These are phyloP conservation scores for human (Homo sapiens) DNA, from an alignment of 2,113 vertebrate genomes.

Conservation along the genomic window GRCh38 chr5:8554001-8554500, in stretches of 20 bases:
- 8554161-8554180: not conserved
- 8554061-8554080: not conserved
- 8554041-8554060: not conserved
- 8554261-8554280: not conserved
- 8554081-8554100: not conserved
- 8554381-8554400: not conserved
- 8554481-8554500: not conserved
- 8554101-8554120: not conserved
- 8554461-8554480: not conserved
- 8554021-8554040: not conserved
- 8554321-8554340: not conserved
- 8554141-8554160: not conserved
- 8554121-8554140: not conserved
- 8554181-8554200: not conserved
- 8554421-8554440: not conserved
- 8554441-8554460: not conserved
- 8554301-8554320: not conserved
- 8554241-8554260: not conserved
- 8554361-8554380: not conserved
- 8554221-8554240: not conserved
- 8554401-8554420: not conserved
- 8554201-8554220: not conserved
- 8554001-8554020: not conserved
- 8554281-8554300: accelerated
- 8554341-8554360: not conserved